A percentile compares a stretch with the other conserved stretches of the same genome.
phyloP scores from a whole-genome alignment of 2,113 vertebrate genomes.

The Pelecanus crispus region DNA sequence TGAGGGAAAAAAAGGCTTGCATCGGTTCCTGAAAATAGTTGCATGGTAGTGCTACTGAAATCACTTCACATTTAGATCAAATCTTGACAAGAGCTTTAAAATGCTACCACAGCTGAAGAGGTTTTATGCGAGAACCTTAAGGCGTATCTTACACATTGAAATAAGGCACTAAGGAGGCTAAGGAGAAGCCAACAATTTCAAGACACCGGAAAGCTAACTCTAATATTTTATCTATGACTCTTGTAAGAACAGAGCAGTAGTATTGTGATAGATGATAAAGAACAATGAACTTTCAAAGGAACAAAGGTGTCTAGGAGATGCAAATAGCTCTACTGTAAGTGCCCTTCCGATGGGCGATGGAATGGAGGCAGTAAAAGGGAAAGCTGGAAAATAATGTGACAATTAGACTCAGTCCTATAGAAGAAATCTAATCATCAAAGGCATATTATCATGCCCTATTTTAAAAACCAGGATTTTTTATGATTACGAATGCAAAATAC shows the following conservation, averaged over 20 bases:
- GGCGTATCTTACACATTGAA: background rate
- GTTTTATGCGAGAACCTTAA: background rate
- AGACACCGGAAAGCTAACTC: background rate
- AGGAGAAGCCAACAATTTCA: background rate
- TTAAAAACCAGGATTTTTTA: background rate
- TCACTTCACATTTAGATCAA: conserved; percentile 19
- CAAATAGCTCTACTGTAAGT: background rate
- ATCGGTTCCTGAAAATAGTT: conserved; percentile 9
- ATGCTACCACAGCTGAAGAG: background rate
- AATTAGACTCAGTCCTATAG: background rate
- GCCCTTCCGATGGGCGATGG: background rate
- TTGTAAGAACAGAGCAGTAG: background rate
- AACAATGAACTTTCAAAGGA: background rate
- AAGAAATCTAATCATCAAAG: background rate
- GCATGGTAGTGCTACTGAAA: background rate
- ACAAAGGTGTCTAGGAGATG: background rate
- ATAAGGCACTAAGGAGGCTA: background rate
- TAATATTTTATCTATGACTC: background rate
- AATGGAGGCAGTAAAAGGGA: background rate
- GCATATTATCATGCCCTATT: background rate
- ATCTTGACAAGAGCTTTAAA: background rate
- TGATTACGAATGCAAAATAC: background rate
- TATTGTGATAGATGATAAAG: background rate
- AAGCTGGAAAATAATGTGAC: background rate
- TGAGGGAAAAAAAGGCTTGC: background rate